Base-by-base conservation (phyloP, 1,140 invertebrate species). In the Heliconius melpomene region DNA sequence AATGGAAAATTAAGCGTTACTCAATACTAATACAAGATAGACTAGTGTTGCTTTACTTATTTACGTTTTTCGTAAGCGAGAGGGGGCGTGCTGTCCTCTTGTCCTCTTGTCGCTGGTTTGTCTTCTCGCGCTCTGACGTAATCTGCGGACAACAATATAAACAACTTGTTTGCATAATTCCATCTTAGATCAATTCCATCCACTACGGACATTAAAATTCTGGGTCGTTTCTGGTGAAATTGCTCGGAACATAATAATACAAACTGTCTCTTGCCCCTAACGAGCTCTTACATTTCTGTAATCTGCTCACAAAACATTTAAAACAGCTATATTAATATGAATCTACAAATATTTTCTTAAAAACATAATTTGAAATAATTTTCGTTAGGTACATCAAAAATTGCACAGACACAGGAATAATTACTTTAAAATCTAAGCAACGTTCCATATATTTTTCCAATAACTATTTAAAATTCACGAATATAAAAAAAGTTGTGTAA, bases 111-210 rank as follows among this genome's bases (percentile, higher is more conserved):
- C 50, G 7, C 50, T 26, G 50, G 36, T 74, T 18, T 29, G 54
- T 29, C 54, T 29, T 57, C 9, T 52, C 7, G 54, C 36, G 54
- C 54, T 75, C 54, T 66, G 7, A 29, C 54, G 57, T 11, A 38
- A 29, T 57, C 20, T 26, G 32, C 75, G 57, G 38, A 5, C 60
- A 26, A 38, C 13, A 76, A 70, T 46, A 70, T 20, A 76, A 76
- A 40, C 75, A 76, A 70, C 54, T 60, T 60, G 75, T 40, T 76
- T 13, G 75, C 23, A 76, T 70, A 75, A 75, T 60, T 66, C 26
- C 57, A 29, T 76, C 75, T 60, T 46, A 38, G 74, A 76, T 46
- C 32, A 38, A 38, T 32, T 46, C 36, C 13, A 46, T 20, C 71
- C 52, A 75, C 26, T 66, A 29, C 60, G 26, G 60, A 66, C 60